Evolutionary conservation across 1,140 invertebrate genomes (phyloP).

Genomic region (Dysdera silvatica): DNA sequence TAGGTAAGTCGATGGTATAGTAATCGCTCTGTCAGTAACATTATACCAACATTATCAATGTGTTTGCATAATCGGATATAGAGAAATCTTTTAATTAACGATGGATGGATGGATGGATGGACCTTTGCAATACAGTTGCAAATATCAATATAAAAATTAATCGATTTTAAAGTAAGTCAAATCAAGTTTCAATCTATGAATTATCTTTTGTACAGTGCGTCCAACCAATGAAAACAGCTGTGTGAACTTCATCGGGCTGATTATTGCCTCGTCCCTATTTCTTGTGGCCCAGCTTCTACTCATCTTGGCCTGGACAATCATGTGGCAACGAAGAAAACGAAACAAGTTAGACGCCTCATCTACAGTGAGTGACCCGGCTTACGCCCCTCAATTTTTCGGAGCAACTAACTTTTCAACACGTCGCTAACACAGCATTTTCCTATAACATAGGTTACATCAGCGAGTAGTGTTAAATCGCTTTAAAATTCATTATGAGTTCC

Average conservation of each 20-base stretch:
- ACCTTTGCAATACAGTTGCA: not conserved
- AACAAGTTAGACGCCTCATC: slow-evolving; percentile 29
- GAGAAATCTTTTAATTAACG: not conserved
- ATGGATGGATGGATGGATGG: too few relatives aligned
- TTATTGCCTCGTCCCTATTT: slow-evolving; percentile 72
- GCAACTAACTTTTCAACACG: too few relatives aligned
- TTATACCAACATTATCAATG: too few relatives aligned
- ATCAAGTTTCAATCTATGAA: not conserved
- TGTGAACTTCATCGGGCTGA: slow-evolving; percentile 65
- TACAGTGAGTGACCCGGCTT: too few relatives aligned
- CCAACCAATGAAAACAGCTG: slow-evolving; percentile 45
- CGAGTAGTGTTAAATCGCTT: too few relatives aligned
- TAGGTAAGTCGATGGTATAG: not conserved
- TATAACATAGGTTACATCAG: too few relatives aligned
- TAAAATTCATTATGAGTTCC: too few relatives aligned
- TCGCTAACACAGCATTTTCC: too few relatives aligned
- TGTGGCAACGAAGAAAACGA: slow-evolving; percentile 60
- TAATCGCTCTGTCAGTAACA: too few relatives aligned
- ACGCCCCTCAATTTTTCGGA: too few relatives aligned
- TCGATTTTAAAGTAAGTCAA: not conserved
- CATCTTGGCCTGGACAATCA: slow-evolving; percentile 71
- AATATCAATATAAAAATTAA: too few relatives aligned
- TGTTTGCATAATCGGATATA: too few relatives aligned
- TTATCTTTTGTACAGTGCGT: not conserved
- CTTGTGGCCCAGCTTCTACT: slow-evolving; percentile 70